Conservation (phyloP, 2,113 vertebrate species). For the Thunnus thynnus region DNA sequence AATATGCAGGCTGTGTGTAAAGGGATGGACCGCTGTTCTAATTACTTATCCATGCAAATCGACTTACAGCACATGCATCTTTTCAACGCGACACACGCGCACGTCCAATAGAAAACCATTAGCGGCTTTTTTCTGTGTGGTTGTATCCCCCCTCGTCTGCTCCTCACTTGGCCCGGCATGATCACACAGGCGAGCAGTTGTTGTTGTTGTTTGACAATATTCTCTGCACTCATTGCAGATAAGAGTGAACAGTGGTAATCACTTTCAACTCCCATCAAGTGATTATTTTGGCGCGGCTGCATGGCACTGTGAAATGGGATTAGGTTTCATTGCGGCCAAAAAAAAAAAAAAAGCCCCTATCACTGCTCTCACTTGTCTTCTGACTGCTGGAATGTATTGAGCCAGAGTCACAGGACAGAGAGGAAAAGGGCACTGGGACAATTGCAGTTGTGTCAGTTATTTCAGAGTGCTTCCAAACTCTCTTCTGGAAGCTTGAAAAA, state of each 20-base stretch:
- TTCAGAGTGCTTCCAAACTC: constrained; percentile 33
- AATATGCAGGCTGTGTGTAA: constrained; percentile 69
- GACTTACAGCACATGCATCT: constrained; percentile 67
- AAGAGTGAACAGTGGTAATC: constrained; percentile 81
- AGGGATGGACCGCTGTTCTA: constrained; percentile 75
- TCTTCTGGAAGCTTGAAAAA: constrained; percentile 30
- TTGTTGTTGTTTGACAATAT: constrained; percentile 71
- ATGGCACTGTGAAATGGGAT: constrained; percentile 79
- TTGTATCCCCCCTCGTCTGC: constrained; percentile 40
- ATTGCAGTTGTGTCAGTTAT: constrained; percentile 29
- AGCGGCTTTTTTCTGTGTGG: constrained; percentile 29
- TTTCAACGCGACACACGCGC: constrained; percentile 58
- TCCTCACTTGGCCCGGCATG: constrained; percentile 60
- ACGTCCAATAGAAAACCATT: constrained; percentile 43
- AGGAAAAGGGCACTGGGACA: constrained; percentile 47
- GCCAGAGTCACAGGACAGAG: constrained; percentile 53
- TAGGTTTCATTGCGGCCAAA: constrained; percentile 72
- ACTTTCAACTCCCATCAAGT: constrained; percentile 83
- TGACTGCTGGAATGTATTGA: constrained; percentile 68
- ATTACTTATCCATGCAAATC: constrained; percentile 81
- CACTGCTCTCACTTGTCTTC: constrained; percentile 58
- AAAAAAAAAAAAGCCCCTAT: constrained; percentile 49
- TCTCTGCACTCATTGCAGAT: constrained; percentile 79
- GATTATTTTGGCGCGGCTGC: constrained; percentile 76
- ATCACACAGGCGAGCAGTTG: constrained; percentile 68